Percentiles rank a stretch among this genome's conserved stretches.
Evolutionary conservation across 2,888 invertebrate genomes (phyloP).

Genomic region (Marronus borbonicus): DNA sequence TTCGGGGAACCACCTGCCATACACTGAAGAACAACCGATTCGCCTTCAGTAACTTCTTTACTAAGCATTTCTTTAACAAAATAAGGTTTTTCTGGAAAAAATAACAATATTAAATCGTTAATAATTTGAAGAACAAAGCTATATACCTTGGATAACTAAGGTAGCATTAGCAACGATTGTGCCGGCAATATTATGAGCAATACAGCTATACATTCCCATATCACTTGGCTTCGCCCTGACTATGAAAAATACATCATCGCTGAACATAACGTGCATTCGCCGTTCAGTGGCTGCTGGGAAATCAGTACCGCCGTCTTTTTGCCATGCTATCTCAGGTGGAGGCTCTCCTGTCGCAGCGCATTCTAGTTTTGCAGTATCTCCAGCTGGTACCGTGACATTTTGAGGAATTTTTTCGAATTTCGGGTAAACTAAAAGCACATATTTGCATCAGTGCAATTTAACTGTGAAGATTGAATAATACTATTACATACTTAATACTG

Average conservation of each 20-base stretch:
- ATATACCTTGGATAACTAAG: slow-evolving; percentile 79
- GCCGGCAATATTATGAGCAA: slow-evolving; percentile 92
- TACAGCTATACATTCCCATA: slow-evolving; percentile 94
- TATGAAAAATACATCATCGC: slow-evolving; percentile 93
- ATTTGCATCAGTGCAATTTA: neutral
- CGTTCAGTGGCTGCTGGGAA: slow-evolving; percentile 96
- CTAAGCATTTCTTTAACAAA: slow-evolving; percentile 90
- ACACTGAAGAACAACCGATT: slow-evolving; percentile 90
- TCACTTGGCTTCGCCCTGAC: slow-evolving; percentile 91
- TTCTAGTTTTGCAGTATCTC: slow-evolving; percentile 88
- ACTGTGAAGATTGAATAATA: slow-evolving; percentile 26
- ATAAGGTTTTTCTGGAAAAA: slow-evolving; percentile 82
- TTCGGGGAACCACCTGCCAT: slow-evolving; percentile 89
- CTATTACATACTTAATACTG: slow-evolving; percentile 81
- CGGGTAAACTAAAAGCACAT: slow-evolving; percentile 80
- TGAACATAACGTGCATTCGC: slow-evolving; percentile 92
- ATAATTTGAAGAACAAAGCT: too few relatives aligned
- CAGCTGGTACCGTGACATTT: slow-evolving; percentile 88
- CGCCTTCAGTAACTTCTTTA: slow-evolving; percentile 86
- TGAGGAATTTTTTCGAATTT: slow-evolving; percentile 87
- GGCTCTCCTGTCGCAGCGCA: slow-evolving; percentile 95
- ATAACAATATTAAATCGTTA: too few relatives aligned
- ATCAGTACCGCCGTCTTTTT: slow-evolving; percentile 93
- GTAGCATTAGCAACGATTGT: slow-evolving; percentile 89
- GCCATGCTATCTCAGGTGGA: slow-evolving; percentile 90